phyloP scores from a whole-genome alignment of 2,888 invertebrate genomes.

The Temnothorax rugatulus region DNA sequence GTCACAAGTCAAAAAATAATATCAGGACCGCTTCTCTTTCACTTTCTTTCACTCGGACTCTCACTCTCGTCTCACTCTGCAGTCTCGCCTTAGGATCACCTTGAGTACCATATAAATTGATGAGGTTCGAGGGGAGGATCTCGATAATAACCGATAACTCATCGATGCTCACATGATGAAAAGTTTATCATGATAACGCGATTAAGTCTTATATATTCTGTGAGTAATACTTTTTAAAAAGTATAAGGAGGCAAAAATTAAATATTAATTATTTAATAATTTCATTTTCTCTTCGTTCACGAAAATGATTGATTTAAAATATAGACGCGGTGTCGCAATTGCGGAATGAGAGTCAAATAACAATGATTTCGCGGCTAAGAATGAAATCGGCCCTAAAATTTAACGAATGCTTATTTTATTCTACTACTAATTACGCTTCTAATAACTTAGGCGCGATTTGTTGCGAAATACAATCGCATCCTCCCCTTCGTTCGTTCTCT shows the following conservation, averaged over 20 bases:
- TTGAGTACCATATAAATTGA: conserved; percentile 51
- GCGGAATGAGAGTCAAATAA: background rate
- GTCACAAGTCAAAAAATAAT: conserved; percentile 82
- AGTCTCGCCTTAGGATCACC: conserved; percentile 67
- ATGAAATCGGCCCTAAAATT: conserved; percentile 8
- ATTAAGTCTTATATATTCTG: background rate
- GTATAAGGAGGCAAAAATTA: background rate
- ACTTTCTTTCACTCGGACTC: conserved; percentile 37
- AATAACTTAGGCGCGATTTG: conserved; percentile 43
- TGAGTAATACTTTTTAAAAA: conserved; percentile 14
- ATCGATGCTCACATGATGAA: background rate
- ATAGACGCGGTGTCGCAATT: background rate
- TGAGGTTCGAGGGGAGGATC: conserved; percentile 37
- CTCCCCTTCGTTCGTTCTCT: conserved; percentile 30
- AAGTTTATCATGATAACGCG: background rate
- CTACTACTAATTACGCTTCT: conserved; percentile 26
- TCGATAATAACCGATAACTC: conserved; percentile 12
- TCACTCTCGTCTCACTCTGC: conserved; percentile 62
- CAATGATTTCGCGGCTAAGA: background rate
- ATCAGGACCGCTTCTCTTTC: conserved; percentile 74
- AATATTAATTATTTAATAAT: background rate
- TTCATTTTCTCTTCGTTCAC: background rate
- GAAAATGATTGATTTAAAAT: conserved; percentile 16
- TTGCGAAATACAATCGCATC: conserved; percentile 43
- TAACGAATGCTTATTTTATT: conserved; percentile 20